These are phyloP conservation scores for Saturnia pavonia DNA, from an alignment of 2,888 invertebrate genomes.

Conservation along the genomic window DNA sequence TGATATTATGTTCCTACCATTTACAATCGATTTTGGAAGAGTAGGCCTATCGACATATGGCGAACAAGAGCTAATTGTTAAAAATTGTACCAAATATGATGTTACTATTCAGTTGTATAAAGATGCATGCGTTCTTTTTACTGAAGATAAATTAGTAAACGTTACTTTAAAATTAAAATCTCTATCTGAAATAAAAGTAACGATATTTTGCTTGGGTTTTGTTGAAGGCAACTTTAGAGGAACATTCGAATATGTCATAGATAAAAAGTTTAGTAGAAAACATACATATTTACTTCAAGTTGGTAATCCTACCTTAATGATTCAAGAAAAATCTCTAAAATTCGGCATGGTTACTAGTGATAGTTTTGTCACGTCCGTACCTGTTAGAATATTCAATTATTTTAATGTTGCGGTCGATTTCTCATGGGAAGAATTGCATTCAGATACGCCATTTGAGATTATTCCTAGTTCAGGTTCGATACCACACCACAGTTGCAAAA, in stretches of 20 bases:
- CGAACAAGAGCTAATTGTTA: conserved; percentile 49
- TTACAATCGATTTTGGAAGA: conserved; percentile 60
- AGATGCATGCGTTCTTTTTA: conserved; percentile 53
- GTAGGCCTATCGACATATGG: conserved; percentile 60
- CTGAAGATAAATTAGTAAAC: conserved; percentile 44
- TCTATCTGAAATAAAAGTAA: conserved; percentile 41
- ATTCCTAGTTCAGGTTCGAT: conserved; percentile 58
- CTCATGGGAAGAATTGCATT: conserved; percentile 54
- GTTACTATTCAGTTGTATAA: conserved; percentile 48
- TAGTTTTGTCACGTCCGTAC: conserved; percentile 62
- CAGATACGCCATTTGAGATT: conserved; percentile 68
- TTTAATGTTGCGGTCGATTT: conserved; percentile 62
- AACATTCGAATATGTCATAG: conserved; percentile 59
- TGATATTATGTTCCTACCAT: conserved; percentile 54
- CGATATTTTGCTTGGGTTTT: conserved; percentile 52
- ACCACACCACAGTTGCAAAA: conserved; percentile 54
- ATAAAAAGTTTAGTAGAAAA: conserved; percentile 54
- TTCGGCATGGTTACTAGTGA: conserved; percentile 75
- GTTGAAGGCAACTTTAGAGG: conserved; percentile 50
- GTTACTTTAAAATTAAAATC: conserved; percentile 50
- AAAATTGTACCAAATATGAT: conserved; percentile 58
- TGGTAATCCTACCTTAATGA: conserved; percentile 52
- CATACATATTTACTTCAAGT: conserved; percentile 60
- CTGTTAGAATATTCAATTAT: conserved; percentile 60
- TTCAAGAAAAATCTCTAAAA: conserved; percentile 60